A percentile compares a stretch with the other conserved stretches of the same genome.
Conservation (phyloP, 35 echinoderm and acorn worm genomes). For the Heliocidaris tuberculata region DNA sequence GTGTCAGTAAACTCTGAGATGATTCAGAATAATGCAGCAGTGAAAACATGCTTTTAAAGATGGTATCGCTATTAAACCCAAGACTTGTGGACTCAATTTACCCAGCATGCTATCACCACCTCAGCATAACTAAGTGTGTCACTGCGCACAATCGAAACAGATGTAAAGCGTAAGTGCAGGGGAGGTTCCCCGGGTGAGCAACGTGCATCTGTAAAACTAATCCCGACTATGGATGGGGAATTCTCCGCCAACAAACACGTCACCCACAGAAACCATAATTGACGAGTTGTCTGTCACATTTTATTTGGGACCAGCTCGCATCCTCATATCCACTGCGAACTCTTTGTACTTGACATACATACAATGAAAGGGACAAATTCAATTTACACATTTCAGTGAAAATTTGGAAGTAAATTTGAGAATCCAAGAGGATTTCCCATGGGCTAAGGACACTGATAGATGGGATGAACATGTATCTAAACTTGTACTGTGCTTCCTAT, state of each 20-base stretch:
- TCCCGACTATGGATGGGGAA: constrained; percentile 21
- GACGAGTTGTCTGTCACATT: constrained; percentile 9
- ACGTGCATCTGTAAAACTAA: constrained; percentile 21
- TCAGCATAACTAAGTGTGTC: constrained; percentile 35
- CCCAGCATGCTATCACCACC: constrained; percentile 39
- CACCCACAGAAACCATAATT: constrained; percentile 10
- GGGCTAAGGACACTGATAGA: neutral
- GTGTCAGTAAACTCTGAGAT: neutral
- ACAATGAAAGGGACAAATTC: constrained; percentile 4
- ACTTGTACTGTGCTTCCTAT: neutral
- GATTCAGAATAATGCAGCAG: neutral
- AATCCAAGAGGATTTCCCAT: neutral
- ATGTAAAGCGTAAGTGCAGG: constrained; percentile 36
- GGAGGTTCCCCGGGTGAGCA: neutral
- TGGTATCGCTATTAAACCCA: constrained; percentile 34
- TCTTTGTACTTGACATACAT: constrained; percentile 17
- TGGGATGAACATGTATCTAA: neutral
- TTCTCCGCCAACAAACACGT: neutral
- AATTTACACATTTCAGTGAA: constrained; percentile 11
- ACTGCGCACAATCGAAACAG: constrained; percentile 30
- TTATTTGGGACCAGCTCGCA: constrained; percentile 1
- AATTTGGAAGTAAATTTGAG: constrained; percentile 4
- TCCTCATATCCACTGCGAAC: neutral
- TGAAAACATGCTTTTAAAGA: constrained; percentile 8
- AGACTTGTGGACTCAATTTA: constrained; percentile 38